A percentile compares a stretch with the other conserved stretches of the same genome.
These are phyloP conservation scores for Gryllus longicercus DNA, from an alignment of 2,888 invertebrate species.

Conservation along the genomic window DNA sequence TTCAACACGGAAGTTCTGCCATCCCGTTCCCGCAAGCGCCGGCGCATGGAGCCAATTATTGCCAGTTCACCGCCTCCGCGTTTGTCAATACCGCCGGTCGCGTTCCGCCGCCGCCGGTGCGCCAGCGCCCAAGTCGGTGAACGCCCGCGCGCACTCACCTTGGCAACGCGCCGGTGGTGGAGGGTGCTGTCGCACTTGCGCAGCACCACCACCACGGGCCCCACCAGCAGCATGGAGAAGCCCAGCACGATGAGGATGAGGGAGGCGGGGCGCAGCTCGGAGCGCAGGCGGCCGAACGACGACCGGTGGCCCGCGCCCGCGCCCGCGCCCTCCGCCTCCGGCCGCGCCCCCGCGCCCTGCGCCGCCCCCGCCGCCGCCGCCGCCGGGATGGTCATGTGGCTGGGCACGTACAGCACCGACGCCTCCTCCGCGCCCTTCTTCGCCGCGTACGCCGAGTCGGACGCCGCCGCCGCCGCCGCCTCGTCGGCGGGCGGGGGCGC, in stretches of 20 bases:
- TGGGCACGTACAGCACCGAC: not conserved
- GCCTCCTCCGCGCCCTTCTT: not conserved
- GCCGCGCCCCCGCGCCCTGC: too few relatives aligned
- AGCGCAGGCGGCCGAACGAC: not conserved
- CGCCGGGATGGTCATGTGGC: too few relatives aligned
- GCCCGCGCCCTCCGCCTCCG: too few relatives aligned
- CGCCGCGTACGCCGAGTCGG: not conserved
- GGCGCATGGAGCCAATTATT: too few relatives aligned
- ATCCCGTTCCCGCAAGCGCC: too few relatives aligned
- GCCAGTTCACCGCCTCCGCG: too few relatives aligned
- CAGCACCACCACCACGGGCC: not conserved
- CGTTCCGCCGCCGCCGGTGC: too few relatives aligned
- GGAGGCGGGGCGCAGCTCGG: not conserved
- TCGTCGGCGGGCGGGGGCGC: not conserved
- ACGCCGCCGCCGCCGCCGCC: too few relatives aligned
- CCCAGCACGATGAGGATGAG: constrained; percentile 17
- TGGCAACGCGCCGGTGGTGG: not conserved
- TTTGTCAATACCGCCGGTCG: too few relatives aligned
- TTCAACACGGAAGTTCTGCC: too few relatives aligned
- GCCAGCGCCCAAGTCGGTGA: too few relatives aligned
- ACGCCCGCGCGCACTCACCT: not conserved
- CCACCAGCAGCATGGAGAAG: not conserved
- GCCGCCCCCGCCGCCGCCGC: too few relatives aligned
- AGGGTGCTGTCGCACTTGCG: not conserved
- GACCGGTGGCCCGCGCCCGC: not conserved